Conservation (phyloP, 2,888 invertebrate species). For the Caenorhabditis sp. region DNA sequence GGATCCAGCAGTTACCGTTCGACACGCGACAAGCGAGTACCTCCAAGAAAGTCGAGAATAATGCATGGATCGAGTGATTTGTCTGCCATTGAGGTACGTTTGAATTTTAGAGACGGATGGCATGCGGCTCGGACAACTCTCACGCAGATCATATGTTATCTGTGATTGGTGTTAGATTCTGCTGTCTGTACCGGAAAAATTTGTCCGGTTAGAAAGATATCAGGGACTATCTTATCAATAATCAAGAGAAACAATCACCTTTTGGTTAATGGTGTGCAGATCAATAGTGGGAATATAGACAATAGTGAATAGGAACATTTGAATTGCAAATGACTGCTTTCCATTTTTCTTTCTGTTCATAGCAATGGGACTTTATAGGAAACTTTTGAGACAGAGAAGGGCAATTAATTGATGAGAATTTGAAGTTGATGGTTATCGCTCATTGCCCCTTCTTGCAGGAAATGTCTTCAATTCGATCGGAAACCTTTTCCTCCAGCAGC, state of each 20-base stretch:
- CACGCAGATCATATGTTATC: not conserved
- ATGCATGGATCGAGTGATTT: slow-evolving; percentile 39
- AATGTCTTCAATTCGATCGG: slow-evolving; percentile 63
- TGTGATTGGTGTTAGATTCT: too few species aligned
- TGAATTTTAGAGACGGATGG: not conserved
- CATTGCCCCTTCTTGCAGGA: slow-evolving; percentile 59
- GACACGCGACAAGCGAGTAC: slow-evolving; percentile 19
- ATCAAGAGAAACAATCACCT: not conserved
- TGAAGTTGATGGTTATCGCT: slow-evolving; percentile 39
- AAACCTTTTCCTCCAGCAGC: slow-evolving; percentile 27
- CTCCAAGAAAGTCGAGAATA: slow-evolving; percentile 34
- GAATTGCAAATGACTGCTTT: slow-evolving; percentile 12
- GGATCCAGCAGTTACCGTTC: slow-evolving; percentile 7
- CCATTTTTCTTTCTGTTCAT: not conserved
- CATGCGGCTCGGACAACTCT: too few species aligned
- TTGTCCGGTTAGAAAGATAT: not conserved
- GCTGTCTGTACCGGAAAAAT: slow-evolving; percentile 2
- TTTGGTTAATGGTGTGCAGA: slow-evolving; percentile 18
- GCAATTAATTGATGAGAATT: slow-evolving; percentile 31
- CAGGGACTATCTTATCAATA: slow-evolving; percentile 26
- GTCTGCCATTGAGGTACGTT: slow-evolving; percentile 51
- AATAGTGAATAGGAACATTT: not conserved
- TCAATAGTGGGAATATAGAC: slow-evolving; percentile 25
- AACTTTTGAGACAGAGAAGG: too few species aligned
- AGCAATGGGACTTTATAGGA: too few species aligned